These are phyloP conservation scores for Aelia acuminata DNA, from an alignment of 2,888 invertebrate species.

Conservation along the genomic window DNA sequence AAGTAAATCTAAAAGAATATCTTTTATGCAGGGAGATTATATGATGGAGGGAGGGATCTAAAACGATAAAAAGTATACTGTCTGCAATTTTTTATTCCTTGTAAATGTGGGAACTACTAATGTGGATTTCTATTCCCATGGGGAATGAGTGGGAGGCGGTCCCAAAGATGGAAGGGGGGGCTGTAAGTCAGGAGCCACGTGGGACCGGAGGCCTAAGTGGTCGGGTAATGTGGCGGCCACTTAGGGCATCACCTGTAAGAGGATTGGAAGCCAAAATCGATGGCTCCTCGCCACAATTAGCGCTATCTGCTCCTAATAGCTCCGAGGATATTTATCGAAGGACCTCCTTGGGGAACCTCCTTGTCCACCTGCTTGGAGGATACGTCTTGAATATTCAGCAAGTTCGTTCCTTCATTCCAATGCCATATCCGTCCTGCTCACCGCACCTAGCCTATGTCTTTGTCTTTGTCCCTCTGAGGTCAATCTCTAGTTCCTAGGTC, in stretches of 20 bases:
- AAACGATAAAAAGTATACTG: not conserved
- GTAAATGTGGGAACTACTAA: not conserved
- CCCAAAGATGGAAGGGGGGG: not conserved
- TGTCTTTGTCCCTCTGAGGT: not conserved
- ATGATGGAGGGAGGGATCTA: no score
- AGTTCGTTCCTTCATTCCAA: not conserved
- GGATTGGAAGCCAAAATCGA: conserved; percentile 5
- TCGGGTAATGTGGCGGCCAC: not conserved
- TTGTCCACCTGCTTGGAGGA: not conserved
- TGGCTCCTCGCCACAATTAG: not conserved
- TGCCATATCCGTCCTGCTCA: not conserved
- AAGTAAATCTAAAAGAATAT: no score
- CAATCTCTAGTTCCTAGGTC: not conserved
- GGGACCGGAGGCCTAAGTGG: not conserved
- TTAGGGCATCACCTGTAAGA: conserved; percentile 12
- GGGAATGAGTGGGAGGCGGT: no score
- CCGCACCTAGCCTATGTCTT: not conserved
- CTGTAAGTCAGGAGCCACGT: not conserved
- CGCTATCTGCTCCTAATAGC: conserved; percentile 7
- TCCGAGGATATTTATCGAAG: not conserved
- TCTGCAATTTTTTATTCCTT: not conserved
- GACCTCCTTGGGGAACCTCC: not conserved
- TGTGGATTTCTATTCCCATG: not conserved
- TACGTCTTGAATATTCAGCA: conserved; percentile 25
- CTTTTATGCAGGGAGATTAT: no score